Evolutionary conservation across 2,888 invertebrate genomes (phyloP), one percentile per base, ranked within the genome.

Genomic region (Brenthis daphne): DNA sequence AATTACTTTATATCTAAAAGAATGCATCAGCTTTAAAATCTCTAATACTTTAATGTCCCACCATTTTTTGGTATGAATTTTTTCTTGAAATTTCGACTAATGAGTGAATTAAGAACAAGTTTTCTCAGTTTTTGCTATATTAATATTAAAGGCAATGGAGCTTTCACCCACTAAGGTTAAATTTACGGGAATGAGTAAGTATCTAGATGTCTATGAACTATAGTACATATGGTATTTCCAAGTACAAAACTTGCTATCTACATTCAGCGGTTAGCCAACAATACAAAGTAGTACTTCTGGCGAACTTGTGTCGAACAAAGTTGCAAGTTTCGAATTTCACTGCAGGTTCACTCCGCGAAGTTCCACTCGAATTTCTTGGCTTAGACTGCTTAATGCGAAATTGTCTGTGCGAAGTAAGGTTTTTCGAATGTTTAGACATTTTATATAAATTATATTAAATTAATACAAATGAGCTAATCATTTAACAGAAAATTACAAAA

Each of bases 251-350:
- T 67, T 67, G 33, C 20, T 61, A 57, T 48, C 57, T 65, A 63
- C 56, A 63, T 69, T 66, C 65, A 65, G 64, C 56, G 68, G 50
- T 68, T 64, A 55, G 51, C 63, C 53, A 48, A 57, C 64, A 60
- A 67, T 67, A 67, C 53, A 53, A 64, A 69, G 64, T 67, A 55
- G 55, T 67, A 64, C 68, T 71, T 60, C 37, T 56, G 63, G 16
- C 51, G 47, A 65, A 65, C 47, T 67, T 64, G 67, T 54, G 54
- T 53, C 55, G n/a, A 64, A 65, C 65, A 65, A 57, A 71, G 71
- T 71, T 65, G 50, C 56, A 54, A 65, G 50, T 64, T 51, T 58
- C 66, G 47, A 68, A 64, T 69, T 68, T 67, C 64, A 55, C 12
- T 50, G 55, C 48, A 47, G 60, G 29, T 61, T 61, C 63, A 53